Evolutionary conservation across 2,113 vertebrate genomes (phyloP).

Genomic region (Caranx melampygus): DNA sequence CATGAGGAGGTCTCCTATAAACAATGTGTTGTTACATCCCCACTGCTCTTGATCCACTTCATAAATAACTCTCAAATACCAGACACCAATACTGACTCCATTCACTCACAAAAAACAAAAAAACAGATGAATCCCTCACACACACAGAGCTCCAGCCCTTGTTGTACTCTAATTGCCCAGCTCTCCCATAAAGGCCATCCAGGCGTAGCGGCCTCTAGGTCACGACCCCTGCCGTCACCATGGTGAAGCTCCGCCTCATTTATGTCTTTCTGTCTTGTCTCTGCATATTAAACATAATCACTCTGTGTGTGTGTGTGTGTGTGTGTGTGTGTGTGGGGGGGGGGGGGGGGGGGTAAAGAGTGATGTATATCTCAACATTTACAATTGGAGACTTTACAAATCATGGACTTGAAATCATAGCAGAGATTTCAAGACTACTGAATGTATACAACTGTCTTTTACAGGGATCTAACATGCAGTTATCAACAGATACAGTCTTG

Average conservation of each 20-base stretch:
- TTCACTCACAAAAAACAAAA: slow-evolving; percentile 23
- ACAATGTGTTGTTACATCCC: neutral
- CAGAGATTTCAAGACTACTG: neutral
- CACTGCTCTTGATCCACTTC: slow-evolving; percentile 8
- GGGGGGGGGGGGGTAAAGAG: neutral
- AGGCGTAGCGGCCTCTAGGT: slow-evolving; percentile 68
- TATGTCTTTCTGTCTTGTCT: slow-evolving; percentile 65
- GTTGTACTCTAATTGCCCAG: slow-evolving; percentile 73
- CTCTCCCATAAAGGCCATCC: slow-evolving; percentile 72
- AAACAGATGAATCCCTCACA: slow-evolving; percentile 24
- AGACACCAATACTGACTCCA: slow-evolving; percentile 15
- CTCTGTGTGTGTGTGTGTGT: slow-evolving; percentile 14
- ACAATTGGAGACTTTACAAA: neutral
- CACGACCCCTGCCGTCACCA: slow-evolving; percentile 72
- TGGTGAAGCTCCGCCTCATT: slow-evolving; percentile 72
- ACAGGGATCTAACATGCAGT: neutral
- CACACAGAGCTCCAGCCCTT: slow-evolving; percentile 37
- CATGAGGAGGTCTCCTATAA: neutral
- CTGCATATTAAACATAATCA: slow-evolving; percentile 65
- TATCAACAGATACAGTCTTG: neutral
- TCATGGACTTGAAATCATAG: neutral
- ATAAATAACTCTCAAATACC: slow-evolving; percentile 38
- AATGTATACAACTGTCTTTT: neutral
- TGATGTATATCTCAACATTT: slow-evolving; percentile 2
- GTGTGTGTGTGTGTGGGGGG: neutral